Evolutionary conservation across 2,113 vertebrate species (phyloP).

Genomic region (Neolamprologus ventralis): DNA sequence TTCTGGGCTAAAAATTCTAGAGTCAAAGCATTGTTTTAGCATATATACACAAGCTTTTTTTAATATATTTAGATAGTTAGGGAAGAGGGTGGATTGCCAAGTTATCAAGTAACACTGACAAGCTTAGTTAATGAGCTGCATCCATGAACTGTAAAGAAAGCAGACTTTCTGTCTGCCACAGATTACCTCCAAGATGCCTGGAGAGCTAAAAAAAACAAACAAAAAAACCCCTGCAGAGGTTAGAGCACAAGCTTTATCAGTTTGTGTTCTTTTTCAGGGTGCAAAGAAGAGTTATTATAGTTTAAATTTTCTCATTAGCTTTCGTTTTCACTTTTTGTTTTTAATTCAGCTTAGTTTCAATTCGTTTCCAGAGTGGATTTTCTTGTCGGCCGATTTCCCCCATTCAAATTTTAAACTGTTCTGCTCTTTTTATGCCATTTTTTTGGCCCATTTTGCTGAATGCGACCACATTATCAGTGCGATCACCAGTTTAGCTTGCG

Average conservation of each 20-base stretch:
- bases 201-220: background rate
- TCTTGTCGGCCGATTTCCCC: accelerated
- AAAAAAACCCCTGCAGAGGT: background rate
- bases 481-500: background rate
- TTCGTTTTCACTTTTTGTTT: background rate
- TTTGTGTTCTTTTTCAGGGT: background rate
- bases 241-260: background rate
- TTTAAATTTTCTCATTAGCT: background rate
- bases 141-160: background rate
- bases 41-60: background rate
- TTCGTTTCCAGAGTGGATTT: background rate
- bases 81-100: background rate
- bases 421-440: background rate
- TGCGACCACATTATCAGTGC: background rate
- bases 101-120: background rate
- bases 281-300: background rate
- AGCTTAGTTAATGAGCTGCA: background rate
- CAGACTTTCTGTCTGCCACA: background rate
- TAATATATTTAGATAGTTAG: background rate
- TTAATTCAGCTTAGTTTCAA: background rate
- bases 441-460: background rate
- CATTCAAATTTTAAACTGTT: background rate
- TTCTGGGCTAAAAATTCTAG: background rate
- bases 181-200: background rate
- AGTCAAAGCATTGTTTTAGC: background rate